Evolutionary conservation across 2,888 invertebrate genomes (phyloP), one percentile per base, ranked within the genome.

Genomic region (Gymnosoma rotundatum): DNA sequence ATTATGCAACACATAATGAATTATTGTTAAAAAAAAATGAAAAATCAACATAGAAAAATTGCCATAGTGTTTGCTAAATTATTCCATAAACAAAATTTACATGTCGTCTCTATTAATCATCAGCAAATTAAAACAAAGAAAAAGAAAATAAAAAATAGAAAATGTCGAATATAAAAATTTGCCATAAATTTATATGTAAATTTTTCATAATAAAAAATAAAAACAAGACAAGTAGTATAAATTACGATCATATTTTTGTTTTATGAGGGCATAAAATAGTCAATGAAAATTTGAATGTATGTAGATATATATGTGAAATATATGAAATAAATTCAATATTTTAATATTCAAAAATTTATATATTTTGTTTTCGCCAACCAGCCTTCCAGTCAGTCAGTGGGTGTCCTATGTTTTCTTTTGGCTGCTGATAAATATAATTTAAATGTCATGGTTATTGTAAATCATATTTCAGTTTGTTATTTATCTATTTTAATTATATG

Each of bases 141-240:
- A 52, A 45, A 73, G 12, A 72, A 66, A 74, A 45, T 21, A 48
- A 38, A 36, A 21, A 4, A 54, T 3, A 38, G 9, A 14, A 58
- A 25, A 32, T 21, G 32, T 16, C 1, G 20, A 50, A 81, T 20
- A 75, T n/a, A 48, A 58, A 74, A 42, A 12, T 12, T 42, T 36
- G 32, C 60, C 45, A 69, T 69, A 80, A 69, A 74, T 84, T 81
- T 84, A 52, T 78, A 84, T 83, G 76, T 32, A 73, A 83, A 80
- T 80, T 73, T 76, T 80, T 69, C 58, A 64, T 50, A 75, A 75
- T 52, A 56, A 21, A 75, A 81, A 32, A 0, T 5, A 25, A 25
- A 25, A 74, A 73, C 56, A 58, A 50, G 14, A 38, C n/a, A 72
- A 72, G 50, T 64, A 63, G n/a, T 42, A 63, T 63, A 74, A 75